Conservation (phyloP, 2,113 vertebrate species). For the Gymnogyps californianus region DNA sequence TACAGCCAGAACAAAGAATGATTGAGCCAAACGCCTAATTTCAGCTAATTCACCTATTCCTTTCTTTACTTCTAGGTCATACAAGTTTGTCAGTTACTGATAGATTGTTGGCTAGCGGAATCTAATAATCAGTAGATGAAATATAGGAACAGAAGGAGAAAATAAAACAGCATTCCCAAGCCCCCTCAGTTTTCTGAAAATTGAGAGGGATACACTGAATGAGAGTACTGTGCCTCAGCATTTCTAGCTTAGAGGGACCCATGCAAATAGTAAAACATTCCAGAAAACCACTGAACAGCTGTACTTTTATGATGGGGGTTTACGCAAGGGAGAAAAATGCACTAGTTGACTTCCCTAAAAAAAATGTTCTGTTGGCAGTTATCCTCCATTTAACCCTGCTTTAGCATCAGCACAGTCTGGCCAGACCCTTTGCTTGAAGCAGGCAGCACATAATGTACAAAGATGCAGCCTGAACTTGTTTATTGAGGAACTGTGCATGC, state of each 20-base stretch:
- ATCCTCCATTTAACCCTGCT: not conserved
- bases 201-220: not conserved
- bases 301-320: constrained; percentile 4
- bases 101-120: not conserved
- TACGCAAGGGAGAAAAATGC: constrained; percentile 7
- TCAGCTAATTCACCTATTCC: not conserved
- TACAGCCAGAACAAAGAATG: not conserved
- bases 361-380: constrained; percentile 16
- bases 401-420: not conserved
- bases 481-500: not conserved
- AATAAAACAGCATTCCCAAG: not conserved
- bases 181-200: not conserved
- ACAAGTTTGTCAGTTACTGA: not conserved
- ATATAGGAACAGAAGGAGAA: not conserved
- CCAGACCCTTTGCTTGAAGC: not conserved
- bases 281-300: constrained; percentile 42
- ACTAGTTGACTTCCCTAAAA: not conserved
- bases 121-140: not conserved
- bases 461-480: not conserved
- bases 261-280: constrained; percentile 17
- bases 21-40: not conserved
- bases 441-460: not conserved
- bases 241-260: not conserved
- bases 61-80: not conserved
- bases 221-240: not conserved